These are phyloP conservation scores for Eulimnadia texana DNA, from an alignment of 1,140 invertebrate genomes.

Conservation along the genomic window DNA sequence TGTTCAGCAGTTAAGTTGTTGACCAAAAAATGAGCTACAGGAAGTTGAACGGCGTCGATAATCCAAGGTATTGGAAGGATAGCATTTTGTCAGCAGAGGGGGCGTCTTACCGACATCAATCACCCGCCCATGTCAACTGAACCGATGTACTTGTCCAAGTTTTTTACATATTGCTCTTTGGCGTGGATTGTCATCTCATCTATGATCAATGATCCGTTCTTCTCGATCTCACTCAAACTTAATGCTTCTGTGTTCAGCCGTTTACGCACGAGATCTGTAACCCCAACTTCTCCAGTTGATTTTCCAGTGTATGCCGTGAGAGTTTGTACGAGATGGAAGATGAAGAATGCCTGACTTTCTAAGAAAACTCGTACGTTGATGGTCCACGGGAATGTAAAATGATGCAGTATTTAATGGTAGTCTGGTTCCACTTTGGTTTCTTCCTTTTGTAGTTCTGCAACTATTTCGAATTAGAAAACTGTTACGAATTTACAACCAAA, in stretches of 20 bases:
- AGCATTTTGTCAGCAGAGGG: not conserved
- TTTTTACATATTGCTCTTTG: not conserved
- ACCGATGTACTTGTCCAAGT: not conserved
- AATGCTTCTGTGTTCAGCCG: not conserved
- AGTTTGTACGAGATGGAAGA: not conserved
- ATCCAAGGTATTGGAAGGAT: not conserved
- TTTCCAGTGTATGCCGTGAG: not conserved
- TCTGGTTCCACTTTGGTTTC: not conserved
- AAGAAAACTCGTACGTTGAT: not conserved
- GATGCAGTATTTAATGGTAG: not conserved
- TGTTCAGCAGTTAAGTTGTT: not conserved
- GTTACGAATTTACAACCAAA: no score
- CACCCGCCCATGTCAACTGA: not conserved
- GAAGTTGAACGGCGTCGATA: not conserved
- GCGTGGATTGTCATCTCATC: constrained; percentile 1
- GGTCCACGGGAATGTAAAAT: not conserved
- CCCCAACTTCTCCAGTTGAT: not conserved
- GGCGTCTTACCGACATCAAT: not conserved
- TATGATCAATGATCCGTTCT: not conserved
- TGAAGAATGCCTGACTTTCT: not conserved
- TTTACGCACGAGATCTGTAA: not conserved
- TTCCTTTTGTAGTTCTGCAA: not conserved
- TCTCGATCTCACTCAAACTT: not conserved
- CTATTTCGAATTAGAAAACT: no score
- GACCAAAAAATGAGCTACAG: not conserved